Evolutionary conservation across 1,140 invertebrate species (phyloP).

Genomic region (Drosophila oshimai): DNA sequence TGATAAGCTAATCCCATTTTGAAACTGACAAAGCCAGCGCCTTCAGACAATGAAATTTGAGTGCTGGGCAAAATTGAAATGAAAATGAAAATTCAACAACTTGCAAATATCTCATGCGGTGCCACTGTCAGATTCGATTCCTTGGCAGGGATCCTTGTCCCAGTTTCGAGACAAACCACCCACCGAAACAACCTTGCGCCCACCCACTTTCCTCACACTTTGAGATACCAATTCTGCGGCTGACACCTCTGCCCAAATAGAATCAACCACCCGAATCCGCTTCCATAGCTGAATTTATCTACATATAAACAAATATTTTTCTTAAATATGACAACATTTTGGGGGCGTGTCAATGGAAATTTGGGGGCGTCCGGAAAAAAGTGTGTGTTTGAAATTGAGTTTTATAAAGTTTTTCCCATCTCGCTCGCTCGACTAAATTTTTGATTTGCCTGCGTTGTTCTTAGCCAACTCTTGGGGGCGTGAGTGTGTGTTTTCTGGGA

Average conservation of each 20-base stretch:
- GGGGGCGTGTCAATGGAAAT: slow-evolving; percentile 62
- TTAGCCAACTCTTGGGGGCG: slow-evolving; percentile 15
- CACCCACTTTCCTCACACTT: slow-evolving; percentile 17
- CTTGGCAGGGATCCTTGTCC: slow-evolving; percentile 26
- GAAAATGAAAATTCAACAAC: slow-evolving; percentile 72
- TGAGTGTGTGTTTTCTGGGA: slow-evolving; percentile 4
- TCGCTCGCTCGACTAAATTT: slow-evolving; percentile 8
- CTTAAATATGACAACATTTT: slow-evolving; percentile 71
- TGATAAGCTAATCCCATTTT: slow-evolving; percentile 68
- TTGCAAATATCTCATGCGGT: slow-evolving; percentile 61
- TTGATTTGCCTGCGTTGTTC: slow-evolving; percentile 53
- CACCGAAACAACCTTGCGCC: slow-evolving; percentile 1
- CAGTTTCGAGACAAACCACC: slow-evolving; percentile 25
- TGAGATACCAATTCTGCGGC: slow-evolving; percentile 37
- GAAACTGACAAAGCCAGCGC: slow-evolving; percentile 59
- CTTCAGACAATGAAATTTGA: slow-evolving; percentile 72
- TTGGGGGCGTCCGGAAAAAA: slow-evolving; percentile 51
- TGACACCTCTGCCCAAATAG: slow-evolving; percentile 58
- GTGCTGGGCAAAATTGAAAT: slow-evolving; percentile 53
- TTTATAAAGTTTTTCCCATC: slow-evolving; percentile 61
- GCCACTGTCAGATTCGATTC: slow-evolving; percentile 20
- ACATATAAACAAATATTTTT: slow-evolving; percentile 79
- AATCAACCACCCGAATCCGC: slow-evolving; percentile 25
- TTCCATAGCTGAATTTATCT: slow-evolving; percentile 58
- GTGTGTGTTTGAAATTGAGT: slow-evolving; percentile 68